Evolutionary conservation across 2,888 invertebrate genomes (phyloP).

Genomic region (Scotopteryx bipunctaria): DNA sequence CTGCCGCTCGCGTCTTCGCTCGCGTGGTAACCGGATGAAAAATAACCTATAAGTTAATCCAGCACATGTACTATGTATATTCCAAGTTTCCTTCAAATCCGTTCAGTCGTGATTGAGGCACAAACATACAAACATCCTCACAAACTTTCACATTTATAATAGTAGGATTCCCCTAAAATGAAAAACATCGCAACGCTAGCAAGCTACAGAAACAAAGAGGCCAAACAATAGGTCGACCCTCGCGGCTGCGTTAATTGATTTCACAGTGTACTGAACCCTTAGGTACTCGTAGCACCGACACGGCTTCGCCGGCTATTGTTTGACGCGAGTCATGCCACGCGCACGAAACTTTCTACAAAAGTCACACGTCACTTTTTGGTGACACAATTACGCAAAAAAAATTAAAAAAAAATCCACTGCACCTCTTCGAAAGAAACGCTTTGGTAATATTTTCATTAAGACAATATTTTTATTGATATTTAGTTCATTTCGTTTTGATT

Average conservation of each 20-base stretch:
- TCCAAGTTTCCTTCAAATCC: no score
- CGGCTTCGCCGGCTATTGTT: slow-evolving; percentile 24
- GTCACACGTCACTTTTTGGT: slow-evolving; percentile 1
- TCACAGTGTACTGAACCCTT: slow-evolving; percentile 34
- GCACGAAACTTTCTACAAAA: slow-evolving; percentile 8
- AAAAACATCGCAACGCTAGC: slow-evolving; percentile 36
- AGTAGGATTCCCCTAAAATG: slow-evolving; percentile 41
- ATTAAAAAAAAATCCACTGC: not conserved
- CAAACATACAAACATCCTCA: no score
- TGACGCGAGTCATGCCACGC: slow-evolving; percentile 18
- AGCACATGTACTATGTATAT: no score
- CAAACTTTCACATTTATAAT: no score
- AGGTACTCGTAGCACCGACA: slow-evolving; percentile 23
- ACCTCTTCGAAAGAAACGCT: not conserved
- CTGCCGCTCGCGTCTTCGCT: no score
- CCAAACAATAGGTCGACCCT: slow-evolving; percentile 36
- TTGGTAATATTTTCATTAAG: no score
- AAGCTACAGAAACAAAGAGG: slow-evolving; percentile 34
- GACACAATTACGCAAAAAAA: slow-evolving; percentile 6
- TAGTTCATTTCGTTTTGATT: no score
- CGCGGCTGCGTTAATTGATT: slow-evolving; percentile 37
- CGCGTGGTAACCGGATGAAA: no score
- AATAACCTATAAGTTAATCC: no score
- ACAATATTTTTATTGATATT: no score
- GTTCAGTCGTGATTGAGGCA: no score